Evolutionary conservation across 2,888 invertebrate species (phyloP).

Genomic region (Platycnemis pennipes): DNA sequence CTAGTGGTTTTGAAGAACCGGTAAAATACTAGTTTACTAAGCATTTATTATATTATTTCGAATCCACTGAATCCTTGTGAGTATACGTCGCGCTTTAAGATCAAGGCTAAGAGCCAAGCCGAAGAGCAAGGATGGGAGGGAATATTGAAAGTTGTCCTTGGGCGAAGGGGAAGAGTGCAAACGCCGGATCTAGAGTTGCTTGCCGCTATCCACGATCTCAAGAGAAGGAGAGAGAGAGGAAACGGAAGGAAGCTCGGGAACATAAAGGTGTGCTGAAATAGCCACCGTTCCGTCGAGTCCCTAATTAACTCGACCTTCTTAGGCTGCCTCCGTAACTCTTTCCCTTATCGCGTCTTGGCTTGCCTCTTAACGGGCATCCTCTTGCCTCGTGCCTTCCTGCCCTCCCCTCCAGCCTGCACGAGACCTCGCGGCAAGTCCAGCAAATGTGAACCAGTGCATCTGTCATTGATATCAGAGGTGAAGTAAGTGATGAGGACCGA

Average conservation of each 20-base stretch:
- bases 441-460: neutral
- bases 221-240: neutral
- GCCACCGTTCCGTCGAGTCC: neutral
- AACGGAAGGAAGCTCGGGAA: neutral
- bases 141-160: neutral
- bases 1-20: no score
- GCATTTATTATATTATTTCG: no score
- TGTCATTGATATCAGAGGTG: neutral
- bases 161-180: neutral
- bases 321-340: neutral
- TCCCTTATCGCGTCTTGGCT: neutral
- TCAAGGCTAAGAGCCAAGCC: no score
- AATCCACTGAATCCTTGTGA: no score
- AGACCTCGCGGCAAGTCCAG: neutral
- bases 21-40: no score
- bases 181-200: neutral
- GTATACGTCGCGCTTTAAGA: no score
- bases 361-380: neutral
- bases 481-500: neutral
- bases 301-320: slow-evolving; percentile 11
- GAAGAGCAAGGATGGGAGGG: neutral
- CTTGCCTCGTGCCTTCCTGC: neutral
- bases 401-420: neutral
- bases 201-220: neutral
- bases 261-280: neutral